Base-by-base conservation (phyloP, 2,888 invertebrate genomes). In the Miltochrista miniata region DNA sequence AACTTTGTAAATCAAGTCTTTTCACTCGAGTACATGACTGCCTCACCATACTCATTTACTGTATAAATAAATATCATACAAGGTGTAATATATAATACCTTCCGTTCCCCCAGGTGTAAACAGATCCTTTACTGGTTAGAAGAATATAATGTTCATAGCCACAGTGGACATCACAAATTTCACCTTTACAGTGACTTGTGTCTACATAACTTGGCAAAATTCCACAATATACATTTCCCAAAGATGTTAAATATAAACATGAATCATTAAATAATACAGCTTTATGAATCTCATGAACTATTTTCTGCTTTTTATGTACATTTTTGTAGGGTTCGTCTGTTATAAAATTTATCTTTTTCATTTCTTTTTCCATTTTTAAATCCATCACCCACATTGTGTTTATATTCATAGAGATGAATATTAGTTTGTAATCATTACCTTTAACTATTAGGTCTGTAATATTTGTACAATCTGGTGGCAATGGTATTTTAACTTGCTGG, bases 71-170 rank as follows among this genome's bases (percentile, higher is more conserved):
- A 5, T 24, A 24, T 5, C 18, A 4, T 24, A 24, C 5, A n/a
- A n/a, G n/a, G n/a, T n/a, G n/a, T n/a, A n/a, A 5, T 24, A 4
- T 24, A 24, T 4, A 24, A 24, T 24, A 97, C 97, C 96, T 95
- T 71, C 97, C 97, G 78, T 93, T 93, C 37, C 98, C 98, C 94
- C 95, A 96, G 3, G 95, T 94, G 70, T 95, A 97, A n/a, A 98
- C 93, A 68, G 93, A 92, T 0, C 97, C 97, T 68, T 87, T 85
- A 44, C 92, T 87, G 44, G 95, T 95, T 7, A 98, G 87, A 44
- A 96, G 68, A 10, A 98, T 72, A 34, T 93, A 94, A 82, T 98
- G 98, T 76, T 98, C 97, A 79, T 95, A 94, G 0, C 98, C 98
- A 83, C 96, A 95, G 45, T 92, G 91, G 31, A 97, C 79, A 71